phyloP scores from a whole-genome alignment of 2,113 vertebrate genomes.

The Meriones unguiculatus region DNA sequence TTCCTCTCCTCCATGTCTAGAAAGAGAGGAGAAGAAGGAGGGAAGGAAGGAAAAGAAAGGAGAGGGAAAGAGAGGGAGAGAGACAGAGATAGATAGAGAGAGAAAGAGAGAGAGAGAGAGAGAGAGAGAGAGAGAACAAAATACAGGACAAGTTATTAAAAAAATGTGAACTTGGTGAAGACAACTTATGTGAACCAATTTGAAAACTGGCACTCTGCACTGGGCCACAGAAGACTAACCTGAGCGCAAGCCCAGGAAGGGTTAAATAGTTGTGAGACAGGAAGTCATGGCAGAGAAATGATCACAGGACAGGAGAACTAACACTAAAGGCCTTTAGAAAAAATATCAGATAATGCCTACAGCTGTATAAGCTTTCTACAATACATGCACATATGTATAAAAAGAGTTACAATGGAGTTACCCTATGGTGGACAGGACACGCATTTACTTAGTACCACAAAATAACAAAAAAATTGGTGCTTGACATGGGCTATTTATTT shows the following conservation, averaged over 20 bases:
- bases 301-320: neutral
- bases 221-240: neutral
- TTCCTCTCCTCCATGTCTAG: neutral
- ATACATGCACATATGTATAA: neutral
- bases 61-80: neutral
- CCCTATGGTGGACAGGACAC: neutral
- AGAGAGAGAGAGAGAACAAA: neutral
- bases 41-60: too few relatives aligned
- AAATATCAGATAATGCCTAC: neutral
- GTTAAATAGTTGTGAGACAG: neutral
- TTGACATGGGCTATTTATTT: neutral
- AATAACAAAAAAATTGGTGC: neutral
- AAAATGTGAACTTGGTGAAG: neutral
- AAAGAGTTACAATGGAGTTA: neutral
- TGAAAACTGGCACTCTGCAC: neutral
- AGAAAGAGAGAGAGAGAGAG: neutral
- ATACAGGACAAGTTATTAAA: neutral
- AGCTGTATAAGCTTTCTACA: neutral
- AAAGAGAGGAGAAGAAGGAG: neutral
- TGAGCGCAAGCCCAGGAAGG: neutral
- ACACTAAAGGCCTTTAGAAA: neutral
- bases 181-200: neutral
- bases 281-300: neutral
- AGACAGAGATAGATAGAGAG: neutral
- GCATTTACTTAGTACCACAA: neutral